Evolutionary conservation across 2,888 invertebrate species (phyloP).

Genomic region (Apotomis turbidana): DNA sequence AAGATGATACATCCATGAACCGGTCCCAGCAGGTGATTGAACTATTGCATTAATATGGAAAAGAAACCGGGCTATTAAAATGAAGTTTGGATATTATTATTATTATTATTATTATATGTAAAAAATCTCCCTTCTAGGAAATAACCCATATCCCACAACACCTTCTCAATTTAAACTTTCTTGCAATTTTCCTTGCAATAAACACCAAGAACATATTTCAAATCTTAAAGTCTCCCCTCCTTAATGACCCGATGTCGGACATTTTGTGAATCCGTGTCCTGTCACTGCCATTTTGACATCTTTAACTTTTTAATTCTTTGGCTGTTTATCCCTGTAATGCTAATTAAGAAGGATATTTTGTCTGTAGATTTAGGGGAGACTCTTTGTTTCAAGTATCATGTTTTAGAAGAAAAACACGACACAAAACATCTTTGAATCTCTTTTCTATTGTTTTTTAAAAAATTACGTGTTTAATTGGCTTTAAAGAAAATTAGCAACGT

Average conservation of each 20-base stretch:
- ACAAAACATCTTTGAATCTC: neutral
- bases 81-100: too few species aligned
- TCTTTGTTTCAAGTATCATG: constrained; percentile 41
- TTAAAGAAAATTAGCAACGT: neutral
- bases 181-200: constrained; percentile 18
- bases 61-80: too few species aligned
- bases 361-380: constrained; percentile 42
- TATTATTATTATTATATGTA: too few species aligned
- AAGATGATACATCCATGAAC: too few species aligned
- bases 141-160: neutral
- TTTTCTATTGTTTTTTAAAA: constrained; percentile 2
- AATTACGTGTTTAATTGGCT: neutral
- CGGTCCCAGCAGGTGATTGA: too few species aligned
- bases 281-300: constrained; percentile 66
- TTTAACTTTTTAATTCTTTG: constrained; percentile 55
- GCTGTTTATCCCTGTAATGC: constrained; percentile 58
- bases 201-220: constrained; percentile 19
- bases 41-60: too few species aligned
- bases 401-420: constrained; percentile 5
- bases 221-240: constrained; percentile 39
- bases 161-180: neutral
- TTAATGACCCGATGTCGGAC: constrained; percentile 68
- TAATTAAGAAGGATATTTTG: constrained; percentile 51
- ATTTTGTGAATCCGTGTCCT: constrained; percentile 74
- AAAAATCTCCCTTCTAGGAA: too few species aligned